phyloP scores from a whole-genome alignment of 2,797 vertebrate genomes.

The Dendrocincla tyrannina region DNA sequence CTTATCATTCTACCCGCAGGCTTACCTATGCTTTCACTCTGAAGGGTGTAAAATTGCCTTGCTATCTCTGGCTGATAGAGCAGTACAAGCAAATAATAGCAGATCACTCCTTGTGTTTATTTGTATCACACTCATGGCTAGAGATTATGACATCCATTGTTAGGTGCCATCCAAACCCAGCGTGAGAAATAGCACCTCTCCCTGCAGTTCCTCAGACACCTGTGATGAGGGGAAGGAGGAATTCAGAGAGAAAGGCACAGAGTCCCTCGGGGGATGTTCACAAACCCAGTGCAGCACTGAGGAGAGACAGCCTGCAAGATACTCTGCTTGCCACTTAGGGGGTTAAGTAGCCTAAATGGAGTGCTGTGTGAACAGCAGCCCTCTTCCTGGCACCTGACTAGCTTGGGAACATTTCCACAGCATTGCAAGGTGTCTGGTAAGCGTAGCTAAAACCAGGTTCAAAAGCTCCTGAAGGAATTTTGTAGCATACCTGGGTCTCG shows the following conservation, averaged over 20 bases:
- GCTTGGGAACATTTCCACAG: neutral
- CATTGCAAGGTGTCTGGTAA: neutral
- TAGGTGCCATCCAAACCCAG: neutral
- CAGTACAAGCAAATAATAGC: constrained; percentile 17
- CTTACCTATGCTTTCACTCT: neutral
- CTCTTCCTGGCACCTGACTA: neutral
- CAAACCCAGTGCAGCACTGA: neutral
- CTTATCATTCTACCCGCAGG: constrained; percentile 7
- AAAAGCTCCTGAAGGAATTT: neutral
- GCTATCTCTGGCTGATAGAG: constrained; percentile 3
- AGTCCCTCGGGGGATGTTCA: neutral
- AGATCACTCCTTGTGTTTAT: constrained; percentile 7
- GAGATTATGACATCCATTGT: constrained; percentile 43
- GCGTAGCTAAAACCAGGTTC: neutral
- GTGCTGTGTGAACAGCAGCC: neutral
- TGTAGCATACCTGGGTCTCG: neutral
- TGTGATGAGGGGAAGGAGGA: neutral
- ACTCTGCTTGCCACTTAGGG: neutral
- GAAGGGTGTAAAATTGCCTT: constrained; percentile 47
- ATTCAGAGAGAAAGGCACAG: neutral
- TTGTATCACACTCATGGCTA: neutral
- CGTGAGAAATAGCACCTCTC: neutral
- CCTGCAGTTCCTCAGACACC: neutral
- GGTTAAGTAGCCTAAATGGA: neutral
- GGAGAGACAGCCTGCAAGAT: neutral